Percentiles rank a stretch among this genome's conserved stretches.
phyloP scores from a whole-genome alignment of 2,113 vertebrate species.

The Proteles cristata region DNA sequence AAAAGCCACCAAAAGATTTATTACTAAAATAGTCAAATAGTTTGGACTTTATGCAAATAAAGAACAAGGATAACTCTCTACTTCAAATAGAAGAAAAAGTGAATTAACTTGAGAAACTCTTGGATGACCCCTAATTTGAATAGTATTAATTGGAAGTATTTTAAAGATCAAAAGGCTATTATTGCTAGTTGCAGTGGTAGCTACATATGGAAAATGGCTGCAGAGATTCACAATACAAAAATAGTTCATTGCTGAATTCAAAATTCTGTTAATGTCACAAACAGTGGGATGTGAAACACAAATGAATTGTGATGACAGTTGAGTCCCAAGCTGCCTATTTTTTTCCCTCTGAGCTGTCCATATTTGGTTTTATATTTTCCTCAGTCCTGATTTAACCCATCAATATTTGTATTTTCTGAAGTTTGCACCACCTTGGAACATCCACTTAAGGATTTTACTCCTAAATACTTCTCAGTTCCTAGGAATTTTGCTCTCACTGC shows the following conservation, averaged over 20 bases:
- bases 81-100: constrained; percentile 35
- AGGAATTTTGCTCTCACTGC: background rate
- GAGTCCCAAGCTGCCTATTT: constrained; percentile 78
- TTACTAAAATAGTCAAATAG: constrained; percentile 55
- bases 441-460: constrained; percentile 43
- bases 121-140: constrained; percentile 60
- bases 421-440: constrained; percentile 41
- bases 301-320: constrained; percentile 83
- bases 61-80: constrained; percentile 5
- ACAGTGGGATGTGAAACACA: constrained; percentile 81
- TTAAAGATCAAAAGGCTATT: constrained; percentile 75
- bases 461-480: constrained; percentile 5
- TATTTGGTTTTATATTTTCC: constrained; percentile 78
- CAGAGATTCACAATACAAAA: constrained; percentile 79
- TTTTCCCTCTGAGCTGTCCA: constrained; percentile 59
- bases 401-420: constrained; percentile 80
- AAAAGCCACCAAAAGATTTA: constrained; percentile 35
- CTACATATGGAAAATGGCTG: constrained; percentile 81
- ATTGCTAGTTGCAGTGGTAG: constrained; percentile 62
- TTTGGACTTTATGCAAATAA: constrained; percentile 60
- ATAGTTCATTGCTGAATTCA: constrained; percentile 81
- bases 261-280: constrained; percentile 83
- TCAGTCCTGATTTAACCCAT: constrained; percentile 79
- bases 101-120: constrained; percentile 49
- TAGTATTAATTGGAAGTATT: constrained; percentile 69